Evolutionary conservation across 2,888 invertebrate species (phyloP).

Genomic region (Parelbella ahira): DNA sequence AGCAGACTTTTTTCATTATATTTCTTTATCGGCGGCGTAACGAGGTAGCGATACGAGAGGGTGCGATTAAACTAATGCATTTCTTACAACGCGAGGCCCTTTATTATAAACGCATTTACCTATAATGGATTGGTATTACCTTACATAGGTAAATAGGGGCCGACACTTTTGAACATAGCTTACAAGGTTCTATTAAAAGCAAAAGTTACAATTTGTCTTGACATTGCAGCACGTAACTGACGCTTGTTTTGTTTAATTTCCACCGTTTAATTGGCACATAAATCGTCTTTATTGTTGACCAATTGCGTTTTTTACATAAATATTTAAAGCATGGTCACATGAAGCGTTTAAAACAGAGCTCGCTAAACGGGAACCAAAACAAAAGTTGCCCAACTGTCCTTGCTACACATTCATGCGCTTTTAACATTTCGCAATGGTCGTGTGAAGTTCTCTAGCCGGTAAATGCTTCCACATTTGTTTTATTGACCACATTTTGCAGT

Average conservation of each 20-base stretch:
- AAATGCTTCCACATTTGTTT: conserved; percentile 35
- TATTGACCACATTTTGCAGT: conserved; percentile 42
- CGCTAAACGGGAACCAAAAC: conserved; percentile 14
- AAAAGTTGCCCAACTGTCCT: conserved; percentile 42
- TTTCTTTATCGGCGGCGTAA: conserved; percentile 40
- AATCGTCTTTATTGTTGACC: no score
- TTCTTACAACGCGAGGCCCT: conserved; percentile 42
- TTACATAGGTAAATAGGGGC: conserved; percentile 14
- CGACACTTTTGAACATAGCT: conserved; percentile 2
- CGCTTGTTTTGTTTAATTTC: no score
- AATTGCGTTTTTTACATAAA: conserved; percentile 9
- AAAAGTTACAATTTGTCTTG: neutral
- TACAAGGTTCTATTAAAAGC: neutral
- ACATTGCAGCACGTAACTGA: neutral
- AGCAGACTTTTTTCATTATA: conserved; percentile 28
- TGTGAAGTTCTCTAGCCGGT: conserved; percentile 41
- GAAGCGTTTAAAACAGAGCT: conserved; percentile 11
- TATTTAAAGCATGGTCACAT: conserved; percentile 18
- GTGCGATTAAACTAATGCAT: conserved; percentile 65
- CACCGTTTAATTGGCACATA: no score
- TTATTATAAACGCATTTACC: conserved; percentile 66
- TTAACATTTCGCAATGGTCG: conserved; percentile 44
- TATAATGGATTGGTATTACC: conserved; percentile 42
- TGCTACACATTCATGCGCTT: conserved; percentile 43
- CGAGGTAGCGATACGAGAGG: conserved; percentile 45